A percentile compares a stretch with the other conserved stretches of the same genome.
Conservation (phyloP, 2,113 vertebrate species). For the Halichoeres trimaculatus region DNA sequence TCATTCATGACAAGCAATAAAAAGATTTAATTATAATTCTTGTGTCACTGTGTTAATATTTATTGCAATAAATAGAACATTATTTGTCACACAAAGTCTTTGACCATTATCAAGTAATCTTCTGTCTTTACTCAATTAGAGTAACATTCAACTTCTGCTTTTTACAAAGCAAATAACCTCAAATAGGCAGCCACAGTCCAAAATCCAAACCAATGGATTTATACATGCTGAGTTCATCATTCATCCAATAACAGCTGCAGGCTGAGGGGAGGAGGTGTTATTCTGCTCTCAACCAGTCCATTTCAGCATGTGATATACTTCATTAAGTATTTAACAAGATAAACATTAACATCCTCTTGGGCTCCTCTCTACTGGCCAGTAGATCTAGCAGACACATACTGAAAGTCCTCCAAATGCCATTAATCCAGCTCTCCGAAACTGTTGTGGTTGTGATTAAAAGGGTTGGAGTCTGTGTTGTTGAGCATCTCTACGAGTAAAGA, state of each 20-base stretch:
- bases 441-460: background rate
- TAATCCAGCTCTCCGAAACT: slow-evolving; percentile 71
- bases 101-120: background rate
- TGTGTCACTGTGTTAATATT: slow-evolving; percentile 5
- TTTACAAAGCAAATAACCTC: slow-evolving; percentile 33
- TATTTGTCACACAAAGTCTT: background rate
- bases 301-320: background rate
- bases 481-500: slow-evolving; percentile 90
- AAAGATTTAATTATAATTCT: background rate
- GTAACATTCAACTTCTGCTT: slow-evolving; percentile 44
- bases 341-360: background rate
- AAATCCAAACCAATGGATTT: slow-evolving; percentile 45
- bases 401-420: background rate
- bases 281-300: background rate
- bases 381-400: background rate
- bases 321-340: background rate
- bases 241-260: background rate
- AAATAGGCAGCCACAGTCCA: slow-evolving; percentile 17
- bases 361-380: slow-evolving; percentile 21
- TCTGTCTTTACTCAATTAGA: slow-evolving; percentile 30
- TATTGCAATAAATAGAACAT: slow-evolving; percentile 44
- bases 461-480: slow-evolving; percentile 74
- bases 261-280: too few species aligned
- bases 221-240: background rate
- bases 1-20: background rate